phyloP scores from a whole-genome alignment of 2,113 vertebrate species.

The Campylomormyrus tamandua region DNA sequence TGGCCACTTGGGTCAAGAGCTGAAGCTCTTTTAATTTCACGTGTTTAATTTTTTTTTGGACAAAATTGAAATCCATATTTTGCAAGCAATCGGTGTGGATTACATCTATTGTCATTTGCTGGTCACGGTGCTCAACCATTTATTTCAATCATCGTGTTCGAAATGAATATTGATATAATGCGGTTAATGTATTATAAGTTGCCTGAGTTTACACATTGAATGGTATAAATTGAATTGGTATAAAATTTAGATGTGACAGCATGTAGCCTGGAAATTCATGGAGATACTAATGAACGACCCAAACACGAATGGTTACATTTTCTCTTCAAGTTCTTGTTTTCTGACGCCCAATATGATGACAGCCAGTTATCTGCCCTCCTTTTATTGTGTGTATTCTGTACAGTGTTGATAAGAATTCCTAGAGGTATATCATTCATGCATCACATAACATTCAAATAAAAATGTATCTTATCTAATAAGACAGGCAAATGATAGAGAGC shows the following conservation, averaged over 20 bases:
- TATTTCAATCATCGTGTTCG: not conserved
- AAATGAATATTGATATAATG: not conserved
- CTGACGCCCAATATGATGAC: not conserved
- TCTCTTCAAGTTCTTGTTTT: not conserved
- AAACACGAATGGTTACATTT: not conserved
- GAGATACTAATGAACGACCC: not conserved
- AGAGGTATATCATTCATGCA: conserved; percentile 3
- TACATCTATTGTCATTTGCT: not conserved
- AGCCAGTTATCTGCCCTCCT: not conserved
- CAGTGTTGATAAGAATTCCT: not conserved
- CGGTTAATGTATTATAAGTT: not conserved
- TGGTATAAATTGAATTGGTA: not conserved
- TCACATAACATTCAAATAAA: not conserved
- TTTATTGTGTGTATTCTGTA: not conserved
- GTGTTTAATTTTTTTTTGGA: not conserved
- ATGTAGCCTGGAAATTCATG: not conserved
- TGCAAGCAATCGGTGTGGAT: not conserved
- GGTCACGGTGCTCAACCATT: not conserved
- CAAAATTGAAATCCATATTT: not conserved
- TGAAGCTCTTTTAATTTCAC: not conserved
- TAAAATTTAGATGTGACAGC: not conserved
- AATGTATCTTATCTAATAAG: conserved; percentile 4
- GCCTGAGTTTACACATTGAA: not conserved
- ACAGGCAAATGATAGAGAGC: not conserved
- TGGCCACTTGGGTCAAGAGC: not conserved